Evolutionary conservation across 2,113 vertebrate genomes (phyloP), one percentile per base, ranked within the genome.

Genomic region (Typhlomys cinereus): DNA sequence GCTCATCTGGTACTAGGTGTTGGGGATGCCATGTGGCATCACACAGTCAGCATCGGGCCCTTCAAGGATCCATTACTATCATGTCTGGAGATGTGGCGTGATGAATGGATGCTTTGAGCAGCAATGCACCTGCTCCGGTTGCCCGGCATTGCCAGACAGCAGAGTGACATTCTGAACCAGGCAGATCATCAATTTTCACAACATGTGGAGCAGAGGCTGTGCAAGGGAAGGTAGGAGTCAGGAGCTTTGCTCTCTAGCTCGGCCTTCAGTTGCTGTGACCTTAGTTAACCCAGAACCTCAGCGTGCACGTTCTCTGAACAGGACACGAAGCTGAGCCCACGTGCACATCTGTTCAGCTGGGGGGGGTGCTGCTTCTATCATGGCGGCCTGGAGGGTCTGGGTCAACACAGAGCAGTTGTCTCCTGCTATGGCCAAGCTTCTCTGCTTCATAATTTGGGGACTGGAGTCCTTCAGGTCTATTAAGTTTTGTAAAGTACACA

Each of bases 41-140:
- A 54, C 9, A 41, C 29, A 7, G 66, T 44, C 64, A 88, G 64
- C 57, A n/a, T 25, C 54, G 46, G 87, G 31, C 36, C 78, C 86
- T 88, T 48, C 54, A 46, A 64, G 71, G 78, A 44, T n/a, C 75
- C 73, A n/a, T 94, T 84, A 74, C 64, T 57, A 46, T 34, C 41
- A 4, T 64, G 54, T 67, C 89, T 91, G 73, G 90, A 92, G 80
- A 46, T 81, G 31, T 1, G 46, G 36, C 78, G 90, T 84, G 50
- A 80, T 73, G 73, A 89, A 54, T 80, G 80, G 54, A 39, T 95
- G 5, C 74, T 92, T 62, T 85, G 71, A 94, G 57, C 78, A 87
- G 27, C 59, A 57, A n/a, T 44, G 62, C 52, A 64, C 36, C 59
- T 94, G 86, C 83, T 85, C 39, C 62, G 73, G 21, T 50, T 87